Percentiles rank a stretch among this genome's conserved stretches.
Evolutionary conservation across 2,113 vertebrate genomes (phyloP).

Genomic region (Campylorhamphus procurvoides): DNA sequence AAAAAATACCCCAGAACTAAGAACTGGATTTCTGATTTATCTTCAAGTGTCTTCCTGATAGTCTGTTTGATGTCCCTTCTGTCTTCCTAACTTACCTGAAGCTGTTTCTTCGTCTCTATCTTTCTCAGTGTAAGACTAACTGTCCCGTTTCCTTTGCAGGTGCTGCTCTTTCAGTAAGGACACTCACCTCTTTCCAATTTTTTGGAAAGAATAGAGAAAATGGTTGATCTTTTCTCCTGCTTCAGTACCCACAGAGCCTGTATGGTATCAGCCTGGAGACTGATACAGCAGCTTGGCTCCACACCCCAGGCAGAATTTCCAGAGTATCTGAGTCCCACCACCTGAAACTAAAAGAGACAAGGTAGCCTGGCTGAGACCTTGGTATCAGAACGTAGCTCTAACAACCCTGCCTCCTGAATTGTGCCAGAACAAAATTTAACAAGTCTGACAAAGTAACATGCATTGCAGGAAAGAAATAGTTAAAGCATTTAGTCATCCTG

Average conservation of each 20-base stretch:
- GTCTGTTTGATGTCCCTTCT: not conserved
- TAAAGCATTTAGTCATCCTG: not conserved
- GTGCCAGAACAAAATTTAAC: not conserved
- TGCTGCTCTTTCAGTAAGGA: not conserved
- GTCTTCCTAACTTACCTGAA: not conserved
- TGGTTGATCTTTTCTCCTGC: not conserved
- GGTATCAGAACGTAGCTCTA: rapidly evolving
- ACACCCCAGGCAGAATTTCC: not conserved
- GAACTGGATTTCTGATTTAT: not conserved
- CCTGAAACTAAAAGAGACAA: not conserved
- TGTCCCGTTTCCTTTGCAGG: not conserved
- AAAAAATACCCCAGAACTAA: not conserved
- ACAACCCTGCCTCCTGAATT: not conserved
- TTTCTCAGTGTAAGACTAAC: not conserved
- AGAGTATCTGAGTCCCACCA: not conserved
- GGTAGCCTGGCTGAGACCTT: not conserved
- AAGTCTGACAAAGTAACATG: not conserved
- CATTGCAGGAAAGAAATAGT: not conserved
- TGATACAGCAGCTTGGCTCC: not conserved
- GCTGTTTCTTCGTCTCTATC: not conserved
- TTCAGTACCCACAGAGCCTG: not conserved
- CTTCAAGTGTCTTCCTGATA: not conserved
- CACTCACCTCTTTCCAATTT: not conserved
- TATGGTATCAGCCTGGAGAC: not conserved
- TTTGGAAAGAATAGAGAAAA: not conserved